Percentiles rank a stretch among this genome's conserved stretches.
Conservation (phyloP, 92 coral and sea anemone species). For the Pocillopora meandrina region DNA sequence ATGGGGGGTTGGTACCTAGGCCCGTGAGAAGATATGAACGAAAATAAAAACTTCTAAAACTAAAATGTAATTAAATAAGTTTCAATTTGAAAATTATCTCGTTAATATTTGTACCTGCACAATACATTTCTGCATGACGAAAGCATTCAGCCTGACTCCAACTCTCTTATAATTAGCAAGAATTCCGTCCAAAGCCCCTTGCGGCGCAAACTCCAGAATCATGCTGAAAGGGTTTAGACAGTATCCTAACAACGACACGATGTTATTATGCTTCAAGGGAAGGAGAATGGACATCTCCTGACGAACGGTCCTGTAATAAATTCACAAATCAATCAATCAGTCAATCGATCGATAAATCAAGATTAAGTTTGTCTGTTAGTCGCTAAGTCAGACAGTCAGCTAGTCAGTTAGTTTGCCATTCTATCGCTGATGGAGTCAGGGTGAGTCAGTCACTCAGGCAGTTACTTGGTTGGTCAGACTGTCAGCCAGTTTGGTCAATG, state of each 20-base stretch:
- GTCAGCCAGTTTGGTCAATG: background rate
- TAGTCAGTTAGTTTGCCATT: background rate
- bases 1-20: too few species aligned
- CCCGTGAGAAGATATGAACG: too few species aligned
- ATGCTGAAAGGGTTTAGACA: conserved; percentile 94
- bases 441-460: background rate
- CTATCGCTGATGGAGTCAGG: background rate
- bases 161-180: conserved; percentile 87
- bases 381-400: background rate
- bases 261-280: conserved; percentile 84
- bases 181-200: conserved; percentile 87
- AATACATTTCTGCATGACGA: conserved; percentile 93
- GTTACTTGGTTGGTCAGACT: background rate
- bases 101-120: conserved; percentile 71
- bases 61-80: background rate
- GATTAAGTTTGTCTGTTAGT: background rate
- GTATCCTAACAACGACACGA: conserved; percentile 86
- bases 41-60: background rate
- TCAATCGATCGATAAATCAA: background rate
- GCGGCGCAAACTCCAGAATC: conserved; percentile 95
- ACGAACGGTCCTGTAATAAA: conserved; percentile 75
- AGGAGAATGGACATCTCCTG: conserved; percentile 94
- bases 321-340: background rate
- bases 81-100: background rate
- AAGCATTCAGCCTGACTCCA: conserved; percentile 83